These are phyloP conservation scores for Prietella phreatophila DNA, from an alignment of 2,113 vertebrate genomes.

Conservation along the genomic window DNA sequence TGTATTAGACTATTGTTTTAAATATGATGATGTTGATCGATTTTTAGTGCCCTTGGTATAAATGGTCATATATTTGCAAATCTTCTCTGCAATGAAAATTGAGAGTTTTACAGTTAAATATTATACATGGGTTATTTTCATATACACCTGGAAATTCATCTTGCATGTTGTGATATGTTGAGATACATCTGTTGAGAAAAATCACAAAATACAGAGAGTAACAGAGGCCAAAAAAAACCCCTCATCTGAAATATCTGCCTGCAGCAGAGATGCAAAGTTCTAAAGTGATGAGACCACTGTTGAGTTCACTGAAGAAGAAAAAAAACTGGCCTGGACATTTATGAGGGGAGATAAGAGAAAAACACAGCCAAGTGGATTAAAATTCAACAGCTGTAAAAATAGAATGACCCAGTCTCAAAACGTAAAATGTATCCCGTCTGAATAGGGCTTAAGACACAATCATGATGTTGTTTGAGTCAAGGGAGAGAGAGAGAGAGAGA, in stretches of 20 bases:
- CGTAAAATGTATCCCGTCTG: background rate
- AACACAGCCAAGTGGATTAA: background rate
- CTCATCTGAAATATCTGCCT: background rate
- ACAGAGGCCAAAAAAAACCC: background rate
- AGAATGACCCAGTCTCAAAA: background rate
- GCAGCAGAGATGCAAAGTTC: background rate
- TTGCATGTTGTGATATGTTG: background rate
- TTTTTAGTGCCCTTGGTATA: background rate
- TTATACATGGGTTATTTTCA: background rate
- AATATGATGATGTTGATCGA: background rate
- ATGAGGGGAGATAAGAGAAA: background rate
- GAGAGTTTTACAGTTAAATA: background rate
- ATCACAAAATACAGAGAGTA: background rate
- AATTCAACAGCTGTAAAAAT: background rate
- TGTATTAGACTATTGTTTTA: background rate
- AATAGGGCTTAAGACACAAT: background rate
- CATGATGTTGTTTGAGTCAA: background rate
- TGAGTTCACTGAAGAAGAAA: background rate
- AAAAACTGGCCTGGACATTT: background rate
- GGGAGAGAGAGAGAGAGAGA: background rate
- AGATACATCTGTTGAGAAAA: background rate
- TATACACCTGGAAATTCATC: background rate
- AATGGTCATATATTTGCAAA: background rate
- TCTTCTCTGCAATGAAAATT: background rate
- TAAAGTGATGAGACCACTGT: background rate